Conservation (phyloP, 2,888 invertebrate genomes). For the Papilio protenor region DNA sequence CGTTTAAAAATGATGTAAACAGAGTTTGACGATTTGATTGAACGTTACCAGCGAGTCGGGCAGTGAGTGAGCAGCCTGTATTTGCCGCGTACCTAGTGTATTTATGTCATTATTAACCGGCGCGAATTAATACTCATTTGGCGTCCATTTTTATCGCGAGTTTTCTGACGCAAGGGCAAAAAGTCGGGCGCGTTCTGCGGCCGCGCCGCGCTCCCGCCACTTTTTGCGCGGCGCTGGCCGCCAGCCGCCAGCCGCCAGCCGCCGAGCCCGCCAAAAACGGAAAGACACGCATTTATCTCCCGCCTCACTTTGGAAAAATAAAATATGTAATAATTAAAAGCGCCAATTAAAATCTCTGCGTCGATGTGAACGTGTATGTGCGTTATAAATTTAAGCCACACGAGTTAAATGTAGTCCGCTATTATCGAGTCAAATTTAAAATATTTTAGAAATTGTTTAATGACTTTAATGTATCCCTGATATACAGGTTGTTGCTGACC, state of each 20-base stretch:
- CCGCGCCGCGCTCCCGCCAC: slow-evolving; percentile 53
- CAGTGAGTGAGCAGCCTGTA: slow-evolving; percentile 63
- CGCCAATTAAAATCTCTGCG: slow-evolving; percentile 42
- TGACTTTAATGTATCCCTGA: slow-evolving; percentile 1
- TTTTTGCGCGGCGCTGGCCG: slow-evolving; percentile 59
- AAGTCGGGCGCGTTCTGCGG: slow-evolving; percentile 62
- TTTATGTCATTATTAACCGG: slow-evolving; percentile 84
- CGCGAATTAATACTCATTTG: slow-evolving; percentile 83
- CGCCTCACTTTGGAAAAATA: slow-evolving; percentile 49
- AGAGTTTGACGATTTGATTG: slow-evolving; percentile 38
- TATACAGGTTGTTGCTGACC: slow-evolving; percentile 54
- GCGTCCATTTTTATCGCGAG: slow-evolving; percentile 76
- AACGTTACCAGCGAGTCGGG: background rate
- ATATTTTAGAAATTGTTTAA: background rate
- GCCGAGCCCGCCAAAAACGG: slow-evolving; percentile 66
- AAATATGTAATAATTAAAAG: slow-evolving; percentile 52
- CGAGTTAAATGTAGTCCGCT: background rate
- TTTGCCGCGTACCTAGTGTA: slow-evolving; percentile 70
- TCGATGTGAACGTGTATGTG: background rate
- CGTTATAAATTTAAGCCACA: slow-evolving; percentile 3
- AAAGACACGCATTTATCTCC: slow-evolving; percentile 55
- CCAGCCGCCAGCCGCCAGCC: slow-evolving; percentile 41
- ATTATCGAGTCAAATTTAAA: slow-evolving; percentile 1
- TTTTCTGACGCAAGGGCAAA: slow-evolving; percentile 67
- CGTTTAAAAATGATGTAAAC: slow-evolving; percentile 40